Percentiles rank a stretch among this genome's conserved stretches.
Evolutionary conservation across 2,113 vertebrate species (phyloP).

Genomic region (Pardalotus punctatus): DNA sequence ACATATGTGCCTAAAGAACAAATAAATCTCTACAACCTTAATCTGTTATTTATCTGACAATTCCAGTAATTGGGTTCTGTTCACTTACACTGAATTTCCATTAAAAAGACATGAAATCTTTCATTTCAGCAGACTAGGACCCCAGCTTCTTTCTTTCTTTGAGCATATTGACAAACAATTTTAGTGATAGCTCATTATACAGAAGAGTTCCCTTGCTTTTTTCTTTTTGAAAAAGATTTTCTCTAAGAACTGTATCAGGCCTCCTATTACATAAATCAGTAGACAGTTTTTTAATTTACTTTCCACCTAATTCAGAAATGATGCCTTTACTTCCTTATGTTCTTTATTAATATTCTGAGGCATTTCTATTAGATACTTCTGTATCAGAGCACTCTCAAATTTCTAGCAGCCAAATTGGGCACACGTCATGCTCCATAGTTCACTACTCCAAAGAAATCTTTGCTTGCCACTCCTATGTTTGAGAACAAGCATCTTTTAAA

Average conservation of each 20-base stretch:
- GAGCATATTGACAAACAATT: neutral
- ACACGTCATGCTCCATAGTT: fast-evolving
- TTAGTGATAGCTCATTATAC: neutral
- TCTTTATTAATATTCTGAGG: neutral
- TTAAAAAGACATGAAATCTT: neutral
- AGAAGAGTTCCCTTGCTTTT: neutral
- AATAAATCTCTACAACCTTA: neutral
- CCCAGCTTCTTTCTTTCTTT: neutral
- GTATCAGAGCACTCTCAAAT: neutral
- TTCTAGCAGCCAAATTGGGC: neutral
- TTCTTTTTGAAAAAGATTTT: neutral
- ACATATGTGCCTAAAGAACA: neutral
- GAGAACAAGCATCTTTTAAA: neutral
- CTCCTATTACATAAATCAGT: neutral
- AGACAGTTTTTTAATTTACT: neutral
- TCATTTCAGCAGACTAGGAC: neutral
- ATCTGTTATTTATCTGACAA: slow-evolving; percentile 31
- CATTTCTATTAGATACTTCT: neutral
- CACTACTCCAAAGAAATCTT: neutral
- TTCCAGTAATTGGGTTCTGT: neutral
- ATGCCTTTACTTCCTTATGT: neutral
- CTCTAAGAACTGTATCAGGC: neutral
- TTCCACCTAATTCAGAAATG: neutral
- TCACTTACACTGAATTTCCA: neutral
- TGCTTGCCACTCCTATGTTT: neutral